A percentile compares a stretch with the other conserved stretches of the same genome.
These are phyloP conservation scores for Diplogasteroides magnus DNA, from an alignment of 1,140 invertebrate species.

Conservation along the genomic window DNA sequence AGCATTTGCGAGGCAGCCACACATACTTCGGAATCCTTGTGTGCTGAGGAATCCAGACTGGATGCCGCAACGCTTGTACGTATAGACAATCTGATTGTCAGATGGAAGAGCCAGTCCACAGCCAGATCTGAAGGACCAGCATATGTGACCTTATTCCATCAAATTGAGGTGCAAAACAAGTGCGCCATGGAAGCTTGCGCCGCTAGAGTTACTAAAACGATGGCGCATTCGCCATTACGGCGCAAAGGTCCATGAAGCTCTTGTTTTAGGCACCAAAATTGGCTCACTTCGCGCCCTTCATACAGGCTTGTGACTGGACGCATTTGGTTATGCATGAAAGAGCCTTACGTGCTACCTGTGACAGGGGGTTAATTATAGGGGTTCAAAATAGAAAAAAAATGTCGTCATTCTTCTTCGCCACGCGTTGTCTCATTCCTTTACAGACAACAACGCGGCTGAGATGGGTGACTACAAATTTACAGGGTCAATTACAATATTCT, in stretches of 20 bases:
- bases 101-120: conserved; percentile 33
- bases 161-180: conserved; percentile 4
- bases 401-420: no score
- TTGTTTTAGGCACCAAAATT: not conserved
- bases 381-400: not conserved
- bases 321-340: not conserved
- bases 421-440: no score
- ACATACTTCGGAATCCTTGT: conserved; percentile 25
- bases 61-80: conserved; percentile 30
- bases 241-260: no score
- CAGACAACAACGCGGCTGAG: no score
- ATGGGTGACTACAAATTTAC: no score
- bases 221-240: no score
- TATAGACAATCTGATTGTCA: conserved; percentile 28
- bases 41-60: conserved; percentile 32
- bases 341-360: not conserved
- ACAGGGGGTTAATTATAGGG: not conserved
- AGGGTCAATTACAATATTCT: not conserved
- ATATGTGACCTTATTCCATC: not conserved
- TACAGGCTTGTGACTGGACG: not conserved
- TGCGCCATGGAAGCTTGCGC: conserved; percentile 21
- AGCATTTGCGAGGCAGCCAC: no score
- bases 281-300: no score
- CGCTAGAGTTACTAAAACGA: no score
- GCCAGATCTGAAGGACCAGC: not conserved